phyloP scores from a whole-genome alignment of 2,797 vertebrate species.

The Brachymystax lenok region DNA sequence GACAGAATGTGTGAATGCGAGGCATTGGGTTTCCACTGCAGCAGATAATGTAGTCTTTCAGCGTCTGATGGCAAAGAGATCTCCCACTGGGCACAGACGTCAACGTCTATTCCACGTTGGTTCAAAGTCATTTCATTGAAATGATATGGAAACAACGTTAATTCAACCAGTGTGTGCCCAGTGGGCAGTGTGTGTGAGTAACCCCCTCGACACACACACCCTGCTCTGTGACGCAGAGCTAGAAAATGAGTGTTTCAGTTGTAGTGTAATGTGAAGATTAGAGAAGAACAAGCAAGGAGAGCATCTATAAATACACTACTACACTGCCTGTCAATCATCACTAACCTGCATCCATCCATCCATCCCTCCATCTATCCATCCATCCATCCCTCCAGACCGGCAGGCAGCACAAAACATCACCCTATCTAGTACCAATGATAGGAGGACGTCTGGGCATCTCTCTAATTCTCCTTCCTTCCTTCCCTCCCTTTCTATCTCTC shows the following conservation, averaged over 20 bases:
- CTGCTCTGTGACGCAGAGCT: not conserved
- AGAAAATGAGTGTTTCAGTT: constrained; percentile 20
- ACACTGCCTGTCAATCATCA: constrained; percentile 46
- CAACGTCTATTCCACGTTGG: too few relatives aligned
- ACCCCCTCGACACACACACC: constrained; percentile 6
- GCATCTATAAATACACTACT: constrained; percentile 60
- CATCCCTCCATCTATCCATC: too few relatives aligned
- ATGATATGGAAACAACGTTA: too few relatives aligned
- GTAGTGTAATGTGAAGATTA: constrained; percentile 58
- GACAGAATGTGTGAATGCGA: constrained; percentile 34
- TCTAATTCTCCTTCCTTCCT: constrained; percentile 30
- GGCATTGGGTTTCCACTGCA: not conserved
- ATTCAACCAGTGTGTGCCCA: too few relatives aligned
- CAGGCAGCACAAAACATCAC: constrained; percentile 21
- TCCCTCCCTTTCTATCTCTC: not conserved
- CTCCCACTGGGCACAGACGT: not conserved
- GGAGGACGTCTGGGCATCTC: constrained; percentile 3
- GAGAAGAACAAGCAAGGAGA: constrained; percentile 51
- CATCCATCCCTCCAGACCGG: constrained; percentile 4
- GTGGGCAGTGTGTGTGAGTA: too few relatives aligned
- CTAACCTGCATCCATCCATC: constrained; percentile 33
- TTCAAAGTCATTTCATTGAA: too few relatives aligned
- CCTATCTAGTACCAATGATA: not conserved
- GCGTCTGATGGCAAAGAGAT: not conserved
- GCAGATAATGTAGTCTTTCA: not conserved